Percentiles rank a stretch among this genome's conserved stretches.
phyloP scores from a whole-genome alignment of 2,797 vertebrate species.

The Harpagifer antarcticus region DNA sequence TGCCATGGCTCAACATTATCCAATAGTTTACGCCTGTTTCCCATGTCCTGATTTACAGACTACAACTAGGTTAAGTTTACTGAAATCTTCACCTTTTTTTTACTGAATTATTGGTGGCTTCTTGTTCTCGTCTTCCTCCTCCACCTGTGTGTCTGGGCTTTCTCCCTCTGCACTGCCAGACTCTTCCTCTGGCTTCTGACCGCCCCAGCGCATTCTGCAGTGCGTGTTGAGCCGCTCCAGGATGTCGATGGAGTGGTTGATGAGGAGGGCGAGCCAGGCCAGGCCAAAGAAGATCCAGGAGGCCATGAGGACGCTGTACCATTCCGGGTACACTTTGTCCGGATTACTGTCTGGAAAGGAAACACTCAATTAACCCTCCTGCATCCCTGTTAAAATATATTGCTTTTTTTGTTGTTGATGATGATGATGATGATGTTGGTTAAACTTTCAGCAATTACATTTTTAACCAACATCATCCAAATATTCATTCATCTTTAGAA shows the following conservation, averaged over 20 bases:
- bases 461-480: too few relatives aligned
- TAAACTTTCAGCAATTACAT: too few relatives aligned
- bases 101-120: slow-evolving; percentile 41
- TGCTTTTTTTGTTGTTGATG: too few relatives aligned
- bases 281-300: slow-evolving; percentile 96
- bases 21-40: not conserved
- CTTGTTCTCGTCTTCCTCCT: slow-evolving; percentile 58
- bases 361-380: not conserved
- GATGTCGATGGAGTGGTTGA: slow-evolving; percentile 90
- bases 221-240: slow-evolving; percentile 84
- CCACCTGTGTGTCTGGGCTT: slow-evolving; percentile 52
- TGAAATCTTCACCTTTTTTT: not conserved
- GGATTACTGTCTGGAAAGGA: slow-evolving; percentile 86
- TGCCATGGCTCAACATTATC: not conserved
- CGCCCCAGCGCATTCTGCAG: slow-evolving; percentile 46
- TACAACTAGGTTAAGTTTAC: not conserved
- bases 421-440: too few relatives aligned
- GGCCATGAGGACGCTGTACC: slow-evolving; percentile 90
- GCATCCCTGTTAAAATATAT: too few relatives aligned
- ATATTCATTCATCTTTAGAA: too few relatives aligned
- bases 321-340: slow-evolving; percentile 84
- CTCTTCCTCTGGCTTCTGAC: not conserved
- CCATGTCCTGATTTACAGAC: slow-evolving; percentile 5
- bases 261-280: slow-evolving; percentile 92
- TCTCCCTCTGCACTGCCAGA: not conserved